A percentile compares a stretch with the other conserved stretches of the same genome.
Evolutionary conservation across 2,113 vertebrate species (phyloP).

Genomic region (Centropus bengalensis): DNA sequence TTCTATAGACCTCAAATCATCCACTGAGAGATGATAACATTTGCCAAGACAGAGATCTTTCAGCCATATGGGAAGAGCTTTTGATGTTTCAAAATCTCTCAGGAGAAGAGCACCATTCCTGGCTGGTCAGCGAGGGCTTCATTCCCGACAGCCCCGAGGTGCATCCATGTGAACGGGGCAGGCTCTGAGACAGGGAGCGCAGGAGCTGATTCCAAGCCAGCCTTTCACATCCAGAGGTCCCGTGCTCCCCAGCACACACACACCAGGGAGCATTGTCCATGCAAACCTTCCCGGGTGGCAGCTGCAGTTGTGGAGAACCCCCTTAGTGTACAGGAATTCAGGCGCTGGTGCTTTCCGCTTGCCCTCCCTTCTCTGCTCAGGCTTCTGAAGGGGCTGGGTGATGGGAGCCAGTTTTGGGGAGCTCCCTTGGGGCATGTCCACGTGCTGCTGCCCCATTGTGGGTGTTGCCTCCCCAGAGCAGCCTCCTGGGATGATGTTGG

Average conservation of each 20-base stretch:
- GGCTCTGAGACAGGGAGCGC: not conserved
- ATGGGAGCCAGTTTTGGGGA: not conserved
- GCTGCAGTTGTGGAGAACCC: not conserved
- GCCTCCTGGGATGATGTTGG: not conserved
- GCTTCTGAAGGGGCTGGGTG: not conserved
- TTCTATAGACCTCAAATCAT: not conserved
- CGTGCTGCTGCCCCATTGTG: not conserved
- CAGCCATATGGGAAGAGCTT: not conserved
- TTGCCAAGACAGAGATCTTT: not conserved
- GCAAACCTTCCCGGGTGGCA: not conserved
- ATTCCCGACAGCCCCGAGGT: not conserved
- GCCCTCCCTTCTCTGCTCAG: not conserved
- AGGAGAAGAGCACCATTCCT: not conserved
- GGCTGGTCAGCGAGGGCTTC: not conserved
- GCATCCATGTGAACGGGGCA: accelerated
- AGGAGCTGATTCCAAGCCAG: not conserved
- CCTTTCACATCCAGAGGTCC: not conserved
- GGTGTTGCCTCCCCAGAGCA: not conserved
- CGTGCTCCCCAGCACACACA: not conserved
- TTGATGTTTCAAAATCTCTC: not conserved
- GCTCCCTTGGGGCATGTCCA: accelerated
- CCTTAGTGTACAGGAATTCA: accelerated
- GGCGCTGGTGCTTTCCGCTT: accelerated
- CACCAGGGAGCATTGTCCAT: not conserved
- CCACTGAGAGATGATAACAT: not conserved